Base-by-base conservation (phyloP, 2,888 invertebrate species). In the Nipponacmea schrenckii region DNA sequence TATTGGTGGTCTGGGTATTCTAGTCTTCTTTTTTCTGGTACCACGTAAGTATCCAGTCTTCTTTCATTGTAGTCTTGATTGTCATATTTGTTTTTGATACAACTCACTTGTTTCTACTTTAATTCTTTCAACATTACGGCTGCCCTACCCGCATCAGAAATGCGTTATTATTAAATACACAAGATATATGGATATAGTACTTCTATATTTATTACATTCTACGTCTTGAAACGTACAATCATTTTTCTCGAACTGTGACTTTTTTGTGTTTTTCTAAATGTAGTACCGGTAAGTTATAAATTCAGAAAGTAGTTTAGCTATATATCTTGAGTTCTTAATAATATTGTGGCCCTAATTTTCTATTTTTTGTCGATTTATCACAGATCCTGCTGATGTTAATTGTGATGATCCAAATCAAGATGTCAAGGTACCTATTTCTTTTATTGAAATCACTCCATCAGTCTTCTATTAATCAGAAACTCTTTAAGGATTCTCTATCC, bases 1-100 rank as follows among this genome's bases (percentile, higher is more conserved):
- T 79, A 96, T 97, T 20, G 78, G 70, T 17, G 48, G 66, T 1
- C 45, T 86, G 5, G 88, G 87, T 17, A 92, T 94, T 74, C 72
- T 95, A 0, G 91, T 96, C 67, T 96, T 96, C 89, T 90, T 97
- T 73, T 94, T 96, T 85, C 90, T 97, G 46, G 93, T 94, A 1
- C 94, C 95, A n/a, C 79, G 89, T 89, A 77, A 83, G 88, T 81
- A 31, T 15, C 39, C 39, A n/a, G n/a, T 24, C 14, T 64, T 45
- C 8, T 45, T 46, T 31, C 48, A 31, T 48, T n/a, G 3, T 64
- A 8, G 62, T 20, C 15, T n/a, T 8, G n/a, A 26, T 63, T 17
- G 0, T 39, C 50, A 20, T 3, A n/a, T 45, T 5, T 67, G 12
- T 0, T 10, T 46, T 39, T 10, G 0, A 4, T 45, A 20, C n/a